These are phyloP conservation scores for Delichon dasypus DNA, from an alignment of 2,797 vertebrate species.

Conservation along the genomic window DNA sequence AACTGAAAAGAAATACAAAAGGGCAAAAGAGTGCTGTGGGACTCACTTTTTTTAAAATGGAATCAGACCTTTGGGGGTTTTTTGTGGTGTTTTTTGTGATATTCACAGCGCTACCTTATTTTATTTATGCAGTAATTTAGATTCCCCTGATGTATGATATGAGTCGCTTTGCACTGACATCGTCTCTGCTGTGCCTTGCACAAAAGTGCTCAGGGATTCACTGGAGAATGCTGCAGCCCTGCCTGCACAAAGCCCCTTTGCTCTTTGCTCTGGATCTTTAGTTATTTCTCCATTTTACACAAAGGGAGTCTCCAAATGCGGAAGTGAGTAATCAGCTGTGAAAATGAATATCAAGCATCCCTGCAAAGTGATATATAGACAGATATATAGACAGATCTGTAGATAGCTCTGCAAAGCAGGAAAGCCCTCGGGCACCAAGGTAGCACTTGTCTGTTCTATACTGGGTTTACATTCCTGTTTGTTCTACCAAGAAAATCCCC, in stretches of 20 bases:
- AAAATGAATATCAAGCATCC: neutral
- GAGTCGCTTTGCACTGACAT: too few relatives aligned
- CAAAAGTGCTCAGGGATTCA: neutral
- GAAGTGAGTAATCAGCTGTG: neutral
- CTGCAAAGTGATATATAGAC: neutral
- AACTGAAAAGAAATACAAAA: too few relatives aligned
- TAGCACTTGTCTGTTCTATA: neutral
- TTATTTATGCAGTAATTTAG: too few relatives aligned
- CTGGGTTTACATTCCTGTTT: conserved; percentile 18
- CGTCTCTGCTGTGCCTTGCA: neutral
- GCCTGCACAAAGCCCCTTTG: neutral
- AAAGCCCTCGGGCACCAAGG: neutral
- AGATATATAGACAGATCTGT: too few relatives aligned
- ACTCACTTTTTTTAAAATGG: too few relatives aligned
- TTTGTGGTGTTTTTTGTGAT: too few relatives aligned
- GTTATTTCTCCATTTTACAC: neutral
- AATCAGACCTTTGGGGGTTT: too few relatives aligned
- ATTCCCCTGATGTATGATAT: too few relatives aligned
- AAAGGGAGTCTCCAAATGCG: neutral
- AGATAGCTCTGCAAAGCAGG: neutral
- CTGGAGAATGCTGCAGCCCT: neutral
- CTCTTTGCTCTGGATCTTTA: neutral
- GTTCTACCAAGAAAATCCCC: neutral
- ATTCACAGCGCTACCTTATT: too few relatives aligned
- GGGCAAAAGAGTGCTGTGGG: too few relatives aligned